Conservation (phyloP, 2,797 vertebrate genomes). For the Catamblyrhynchus diadema region DNA sequence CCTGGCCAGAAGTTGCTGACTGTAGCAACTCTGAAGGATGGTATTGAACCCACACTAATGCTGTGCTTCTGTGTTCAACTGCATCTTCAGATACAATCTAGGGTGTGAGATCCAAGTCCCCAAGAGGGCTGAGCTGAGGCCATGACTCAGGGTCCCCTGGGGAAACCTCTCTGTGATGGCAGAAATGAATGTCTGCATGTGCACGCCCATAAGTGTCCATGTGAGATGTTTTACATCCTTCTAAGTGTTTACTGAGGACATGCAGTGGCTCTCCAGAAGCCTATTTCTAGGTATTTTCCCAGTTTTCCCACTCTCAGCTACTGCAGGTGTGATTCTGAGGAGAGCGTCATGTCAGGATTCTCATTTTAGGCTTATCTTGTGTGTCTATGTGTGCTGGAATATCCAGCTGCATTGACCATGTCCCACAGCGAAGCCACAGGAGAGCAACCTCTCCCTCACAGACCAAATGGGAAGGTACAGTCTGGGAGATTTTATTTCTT, state of each 20-base stretch:
- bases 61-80: not conserved
- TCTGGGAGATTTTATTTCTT: not conserved
- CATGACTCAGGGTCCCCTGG: not conserved
- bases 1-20: not conserved
- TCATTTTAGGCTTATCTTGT: not conserved
- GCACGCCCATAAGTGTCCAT: fast-evolving
- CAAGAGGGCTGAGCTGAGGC: not conserved
- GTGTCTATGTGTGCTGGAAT: not conserved
- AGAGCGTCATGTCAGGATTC: not conserved
- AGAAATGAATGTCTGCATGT: not conserved
- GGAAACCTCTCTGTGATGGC: not conserved
- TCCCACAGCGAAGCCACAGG: not conserved
- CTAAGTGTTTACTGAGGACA: not conserved
- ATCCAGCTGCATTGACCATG: fast-evolving
- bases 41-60: not conserved
- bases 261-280: not conserved
- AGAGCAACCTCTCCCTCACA: not conserved
- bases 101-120: not conserved
- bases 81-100: not conserved
- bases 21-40: not conserved
- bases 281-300: not conserved
- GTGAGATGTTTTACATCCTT: not conserved
- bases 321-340: not conserved
- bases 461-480: not conserved
- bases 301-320: not conserved